A percentile compares a stretch with the other conserved stretches of the same genome.
Conservation (phyloP, 1,140 invertebrate species). For the Papilio xuthus region DNA sequence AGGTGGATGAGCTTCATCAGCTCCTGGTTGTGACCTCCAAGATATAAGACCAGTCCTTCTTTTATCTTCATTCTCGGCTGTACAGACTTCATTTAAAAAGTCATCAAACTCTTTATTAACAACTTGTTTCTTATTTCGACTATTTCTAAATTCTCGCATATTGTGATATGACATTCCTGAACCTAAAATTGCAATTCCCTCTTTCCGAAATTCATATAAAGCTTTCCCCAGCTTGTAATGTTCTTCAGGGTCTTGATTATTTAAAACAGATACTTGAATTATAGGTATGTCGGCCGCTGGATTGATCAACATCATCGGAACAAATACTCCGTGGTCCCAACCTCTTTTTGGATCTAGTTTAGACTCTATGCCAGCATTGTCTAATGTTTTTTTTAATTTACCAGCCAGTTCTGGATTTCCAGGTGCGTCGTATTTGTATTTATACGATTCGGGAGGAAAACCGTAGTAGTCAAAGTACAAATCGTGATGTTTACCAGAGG, state of each 20-base stretch:
- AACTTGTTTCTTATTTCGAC: slow-evolving; percentile 47
- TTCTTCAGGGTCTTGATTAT: slow-evolving; percentile 64
- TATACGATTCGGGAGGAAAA: slow-evolving; percentile 73
- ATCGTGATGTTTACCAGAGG: slow-evolving; percentile 67
- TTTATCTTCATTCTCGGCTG: slow-evolving; percentile 56
- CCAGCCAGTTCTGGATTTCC: slow-evolving; percentile 67
- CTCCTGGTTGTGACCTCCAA: slow-evolving; percentile 67
- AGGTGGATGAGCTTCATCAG: slow-evolving; percentile 66
- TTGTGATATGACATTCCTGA: slow-evolving; percentile 78
- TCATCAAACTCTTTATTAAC: slow-evolving; percentile 73
- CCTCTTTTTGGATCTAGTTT: slow-evolving; percentile 69
- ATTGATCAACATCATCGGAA: slow-evolving; percentile 75
- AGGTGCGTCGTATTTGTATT: slow-evolving; percentile 70
- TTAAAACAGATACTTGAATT: slow-evolving; percentile 68
- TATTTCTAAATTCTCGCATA: slow-evolving; percentile 70
- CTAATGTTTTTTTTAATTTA: slow-evolving; percentile 59
- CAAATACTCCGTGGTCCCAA: slow-evolving; percentile 78
- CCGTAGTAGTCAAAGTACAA: slow-evolving; percentile 76
- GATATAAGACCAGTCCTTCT: slow-evolving; percentile 54
- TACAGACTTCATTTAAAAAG: slow-evolving; percentile 64
- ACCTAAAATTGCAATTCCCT: slow-evolving; percentile 70
- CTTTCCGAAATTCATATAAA: slow-evolving; percentile 67
- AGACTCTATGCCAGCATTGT: slow-evolving; percentile 61
- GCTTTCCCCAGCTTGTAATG: slow-evolving; percentile 71
- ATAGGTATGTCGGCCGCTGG: slow-evolving; percentile 72